Conservation (phyloP, 2,888 invertebrate genomes). For the Cantharis rufa region DNA sequence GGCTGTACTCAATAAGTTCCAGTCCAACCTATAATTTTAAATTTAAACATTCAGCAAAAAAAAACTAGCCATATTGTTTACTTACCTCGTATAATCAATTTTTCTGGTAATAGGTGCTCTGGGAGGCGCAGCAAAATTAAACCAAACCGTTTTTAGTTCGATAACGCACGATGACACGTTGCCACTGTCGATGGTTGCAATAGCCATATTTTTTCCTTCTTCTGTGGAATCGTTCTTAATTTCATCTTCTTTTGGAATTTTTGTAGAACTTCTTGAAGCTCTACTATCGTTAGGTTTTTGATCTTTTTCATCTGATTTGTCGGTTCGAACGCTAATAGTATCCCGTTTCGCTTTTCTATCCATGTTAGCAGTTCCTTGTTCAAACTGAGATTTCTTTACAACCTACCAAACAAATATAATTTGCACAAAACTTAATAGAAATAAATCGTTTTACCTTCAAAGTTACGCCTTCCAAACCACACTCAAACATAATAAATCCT, state of each 20-base stretch:
- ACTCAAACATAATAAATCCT: constrained; percentile 96
- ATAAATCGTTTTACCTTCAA: constrained; percentile 63
- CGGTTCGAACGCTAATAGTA: constrained; percentile 43
- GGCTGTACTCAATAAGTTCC: constrained; percentile 94
- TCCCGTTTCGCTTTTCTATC: constrained; percentile 5
- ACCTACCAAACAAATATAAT: constrained; percentile 47
- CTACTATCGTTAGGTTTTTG: constrained; percentile 1
- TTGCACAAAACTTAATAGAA: background rate
- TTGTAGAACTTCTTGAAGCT: constrained; percentile 1
- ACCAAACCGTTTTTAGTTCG: constrained; percentile 90
- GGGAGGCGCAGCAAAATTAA: constrained; percentile 97
- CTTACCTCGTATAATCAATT: constrained; percentile 92
- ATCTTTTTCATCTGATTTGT: constrained; percentile 5
- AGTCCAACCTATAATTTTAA: constrained; percentile 72
- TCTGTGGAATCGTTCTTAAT: constrained; percentile 21
- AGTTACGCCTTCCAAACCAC: constrained; percentile 88
- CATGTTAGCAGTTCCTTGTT: constrained; percentile 56
- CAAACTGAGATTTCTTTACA: constrained; percentile 75
- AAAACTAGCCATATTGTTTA: too few relatives aligned
- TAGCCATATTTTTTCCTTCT: background rate
- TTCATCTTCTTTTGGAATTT: constrained; percentile 10
- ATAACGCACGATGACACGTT: constrained; percentile 86
- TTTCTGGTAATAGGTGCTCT: constrained; percentile 91
- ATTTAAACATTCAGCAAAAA: too few relatives aligned
- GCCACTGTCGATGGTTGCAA: constrained; percentile 66